Evolutionary conservation across 2,113 vertebrate genomes (phyloP).

Genomic region (Murina feae): DNA sequence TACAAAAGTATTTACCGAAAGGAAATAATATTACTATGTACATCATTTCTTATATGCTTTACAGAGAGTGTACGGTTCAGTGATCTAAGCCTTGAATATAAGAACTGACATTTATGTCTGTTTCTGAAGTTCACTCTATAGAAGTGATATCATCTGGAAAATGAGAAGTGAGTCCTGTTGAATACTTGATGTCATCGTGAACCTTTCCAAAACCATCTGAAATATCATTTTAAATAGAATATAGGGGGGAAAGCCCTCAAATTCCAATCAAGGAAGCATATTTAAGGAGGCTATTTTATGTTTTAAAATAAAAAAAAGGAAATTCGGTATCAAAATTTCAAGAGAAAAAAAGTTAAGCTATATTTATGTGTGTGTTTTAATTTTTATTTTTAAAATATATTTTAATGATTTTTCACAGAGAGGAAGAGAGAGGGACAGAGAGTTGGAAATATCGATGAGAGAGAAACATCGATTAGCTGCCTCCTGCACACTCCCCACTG

Average conservation of each 20-base stretch:
- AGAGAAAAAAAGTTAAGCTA: not conserved
- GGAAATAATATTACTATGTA: not conserved
- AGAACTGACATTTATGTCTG: not conserved
- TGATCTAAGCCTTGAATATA: not conserved
- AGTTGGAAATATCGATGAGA: too few relatives aligned
- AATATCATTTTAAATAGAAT: constrained; percentile 38
- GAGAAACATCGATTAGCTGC: too few relatives aligned
- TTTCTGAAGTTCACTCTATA: constrained; percentile 12
- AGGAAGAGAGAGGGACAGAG: too few relatives aligned
- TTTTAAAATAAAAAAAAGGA: constrained; percentile 36
- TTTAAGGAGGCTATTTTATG: not conserved
- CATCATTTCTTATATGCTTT: not conserved
- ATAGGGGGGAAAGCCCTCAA: not conserved
- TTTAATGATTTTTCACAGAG: too few relatives aligned
- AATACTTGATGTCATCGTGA: not conserved
- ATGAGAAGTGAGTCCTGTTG: not conserved
- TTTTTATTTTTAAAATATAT: too few relatives aligned
- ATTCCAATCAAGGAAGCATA: constrained; percentile 6
- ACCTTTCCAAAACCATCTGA: constrained; percentile 14
- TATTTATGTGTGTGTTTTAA: not conserved
- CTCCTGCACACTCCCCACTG: too few relatives aligned
- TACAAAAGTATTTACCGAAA: not conserved
- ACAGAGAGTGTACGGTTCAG: not conserved
- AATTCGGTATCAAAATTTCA: constrained; percentile 23
- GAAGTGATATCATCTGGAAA: constrained; percentile 36